phyloP scores from a whole-genome alignment of 2,888 invertebrate genomes.

The Eupithecia tripunctaria region DNA sequence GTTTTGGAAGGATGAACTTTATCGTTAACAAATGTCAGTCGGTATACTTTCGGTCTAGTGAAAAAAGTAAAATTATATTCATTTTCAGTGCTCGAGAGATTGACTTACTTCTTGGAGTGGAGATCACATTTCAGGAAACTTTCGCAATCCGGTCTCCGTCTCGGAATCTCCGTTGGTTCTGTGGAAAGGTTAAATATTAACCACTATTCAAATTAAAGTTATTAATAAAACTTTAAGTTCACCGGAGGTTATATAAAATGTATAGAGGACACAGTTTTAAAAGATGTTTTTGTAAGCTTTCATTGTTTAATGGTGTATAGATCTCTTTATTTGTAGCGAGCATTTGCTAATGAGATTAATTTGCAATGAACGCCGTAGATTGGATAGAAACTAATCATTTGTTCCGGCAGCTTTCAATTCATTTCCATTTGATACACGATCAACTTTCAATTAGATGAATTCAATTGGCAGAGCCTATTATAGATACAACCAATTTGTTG shows the following conservation, averaged over 20 bases:
- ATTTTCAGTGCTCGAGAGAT: slow-evolving; percentile 42
- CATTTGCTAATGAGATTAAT: slow-evolving; percentile 26
- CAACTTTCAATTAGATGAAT: slow-evolving; percentile 38
- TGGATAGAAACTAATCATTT: slow-evolving; percentile 34
- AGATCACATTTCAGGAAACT: slow-evolving; percentile 57
- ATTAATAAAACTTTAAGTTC: slow-evolving; percentile 4
- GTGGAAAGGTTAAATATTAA: slow-evolving; percentile 46
- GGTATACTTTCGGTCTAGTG: slow-evolving; percentile 44
- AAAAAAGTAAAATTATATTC: slow-evolving; percentile 40
- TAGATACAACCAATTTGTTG: slow-evolving; percentile 18
- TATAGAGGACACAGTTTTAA: background rate
- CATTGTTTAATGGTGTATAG: background rate
- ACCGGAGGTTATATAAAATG: background rate
- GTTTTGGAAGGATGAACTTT: slow-evolving; percentile 48
- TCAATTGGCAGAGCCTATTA: slow-evolving; percentile 26
- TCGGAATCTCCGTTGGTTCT: slow-evolving; percentile 52
- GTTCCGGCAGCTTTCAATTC: slow-evolving; percentile 25
- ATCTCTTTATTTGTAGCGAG: background rate
- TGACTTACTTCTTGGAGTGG: slow-evolving; percentile 60
- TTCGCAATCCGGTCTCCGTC: slow-evolving; percentile 49
- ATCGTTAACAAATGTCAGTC: slow-evolving; percentile 50
- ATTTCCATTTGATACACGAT: slow-evolving; percentile 34
- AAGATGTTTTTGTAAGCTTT: background rate
- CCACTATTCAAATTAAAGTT: slow-evolving; percentile 28
- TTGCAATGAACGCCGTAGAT: slow-evolving; percentile 16